Evolutionary conservation across 2,888 invertebrate species (phyloP), one percentile per base, ranked within the genome.

Genomic region (Caenorhabditis zanzibari): DNA sequence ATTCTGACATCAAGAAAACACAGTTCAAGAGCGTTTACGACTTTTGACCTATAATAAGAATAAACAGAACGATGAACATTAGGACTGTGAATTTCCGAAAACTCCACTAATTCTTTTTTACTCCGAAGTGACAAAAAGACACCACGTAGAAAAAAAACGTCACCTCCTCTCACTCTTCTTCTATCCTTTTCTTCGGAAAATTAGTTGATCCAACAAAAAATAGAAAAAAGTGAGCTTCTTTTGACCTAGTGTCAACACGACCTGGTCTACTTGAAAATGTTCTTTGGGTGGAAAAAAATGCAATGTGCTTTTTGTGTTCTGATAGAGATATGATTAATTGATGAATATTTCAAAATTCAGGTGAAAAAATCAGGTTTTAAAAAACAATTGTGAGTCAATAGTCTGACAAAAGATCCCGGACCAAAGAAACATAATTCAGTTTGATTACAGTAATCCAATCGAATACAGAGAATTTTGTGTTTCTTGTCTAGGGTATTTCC

Each of bases 31-130:
- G 28, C 14, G 9, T 41, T 44, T 28, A 28, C 44, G 59, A 72
- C 47, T 47, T 35, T 56, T 58, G 12, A 58, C 38, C 44, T 58
- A 28, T 47, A n/a, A 52, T 19, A 22, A 56, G 16, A 44, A 26
- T 14, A 24, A 44, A 26, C 41, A 61, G 41, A 38, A 14, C 2
- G 5, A 12, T 14, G 26, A 61, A 47, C 47, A 19, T 47, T 9
- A 22, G 22, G 38, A 24, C 38, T 41, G 19, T 12, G 38, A 24
- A 14, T 22, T n/a, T 74, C 54, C 64, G 28, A 2, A 12, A 63
- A 74, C 63, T 28, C 63, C 52, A 19, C 64, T 52, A 63, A 74
- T 74, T 74, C 41, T 52, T 74, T 74, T 28, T 52, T 52, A 54
- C 64, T 41, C 28, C 24, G 19, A 38, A 49, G 41, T 38, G 41